Evolutionary conservation across 2,888 invertebrate species (phyloP).

Genomic region (Macaria notata): DNA sequence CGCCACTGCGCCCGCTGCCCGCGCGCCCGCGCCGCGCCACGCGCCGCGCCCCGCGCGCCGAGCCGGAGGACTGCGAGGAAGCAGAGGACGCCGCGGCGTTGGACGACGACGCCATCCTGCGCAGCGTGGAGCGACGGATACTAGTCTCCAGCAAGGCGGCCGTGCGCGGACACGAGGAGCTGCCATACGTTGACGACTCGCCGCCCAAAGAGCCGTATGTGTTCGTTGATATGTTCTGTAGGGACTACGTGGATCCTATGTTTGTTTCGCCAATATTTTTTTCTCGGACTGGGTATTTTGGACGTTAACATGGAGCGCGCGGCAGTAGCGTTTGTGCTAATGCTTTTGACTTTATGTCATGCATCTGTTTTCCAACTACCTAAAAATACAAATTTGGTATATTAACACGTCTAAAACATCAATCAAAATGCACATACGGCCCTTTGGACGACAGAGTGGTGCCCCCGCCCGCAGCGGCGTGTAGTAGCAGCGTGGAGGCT

Average conservation of each 20-base stretch:
- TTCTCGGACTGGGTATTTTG: too few relatives aligned
- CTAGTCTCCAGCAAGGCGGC: constrained; percentile 51
- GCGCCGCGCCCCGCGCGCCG: constrained; percentile 45
- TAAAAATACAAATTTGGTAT: too few relatives aligned
- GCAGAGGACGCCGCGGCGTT: constrained; percentile 69
- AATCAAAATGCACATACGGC: background rate
- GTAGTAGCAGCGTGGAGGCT: constrained; percentile 40
- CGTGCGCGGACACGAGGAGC: constrained; percentile 87
- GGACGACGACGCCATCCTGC: constrained; percentile 43
- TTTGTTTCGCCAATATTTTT: too few relatives aligned
- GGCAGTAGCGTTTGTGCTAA: too few relatives aligned
- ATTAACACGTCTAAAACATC: too few relatives aligned
- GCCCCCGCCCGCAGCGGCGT: constrained; percentile 29
- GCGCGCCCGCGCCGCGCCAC: constrained; percentile 47
- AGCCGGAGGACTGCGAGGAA: constrained; percentile 36
- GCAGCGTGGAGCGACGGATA: constrained; percentile 29
- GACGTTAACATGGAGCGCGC: too few relatives aligned
- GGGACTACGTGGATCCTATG: too few relatives aligned
- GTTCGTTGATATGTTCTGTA: background rate
- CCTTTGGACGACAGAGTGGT: background rate
- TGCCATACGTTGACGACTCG: constrained; percentile 73
- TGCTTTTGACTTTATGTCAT: too few relatives aligned
- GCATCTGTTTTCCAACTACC: too few relatives aligned
- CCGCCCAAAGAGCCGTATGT: constrained; percentile 45
- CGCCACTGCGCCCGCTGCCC: constrained; percentile 45